Percentiles rank a stretch among this genome's conserved stretches.
phyloP scores from a whole-genome alignment of 2,797 vertebrate species.

The Neoniphon sammara region DNA sequence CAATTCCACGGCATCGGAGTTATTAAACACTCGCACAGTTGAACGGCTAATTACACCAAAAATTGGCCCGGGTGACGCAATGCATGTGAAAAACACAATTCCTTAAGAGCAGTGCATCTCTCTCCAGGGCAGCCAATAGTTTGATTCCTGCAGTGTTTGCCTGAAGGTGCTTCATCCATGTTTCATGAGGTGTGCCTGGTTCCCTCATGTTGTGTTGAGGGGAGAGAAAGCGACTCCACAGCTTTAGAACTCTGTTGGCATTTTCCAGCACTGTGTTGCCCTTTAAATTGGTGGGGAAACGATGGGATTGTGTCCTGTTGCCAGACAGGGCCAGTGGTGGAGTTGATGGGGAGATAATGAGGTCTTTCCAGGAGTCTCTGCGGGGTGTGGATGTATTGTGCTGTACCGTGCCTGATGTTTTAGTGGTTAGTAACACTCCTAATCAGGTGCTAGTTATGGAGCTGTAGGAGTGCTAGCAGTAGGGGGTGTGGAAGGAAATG shows the following conservation, averaged over 20 bases:
- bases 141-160: slow-evolving; percentile 35
- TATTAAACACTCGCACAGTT: slow-evolving; percentile 47
- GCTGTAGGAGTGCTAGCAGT: slow-evolving; percentile 45
- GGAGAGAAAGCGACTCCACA: not conserved
- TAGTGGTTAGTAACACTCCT: slow-evolving; percentile 51
- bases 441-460: slow-evolving; percentile 66
- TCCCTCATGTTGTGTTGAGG: slow-evolving; percentile 25
- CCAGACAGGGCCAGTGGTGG: slow-evolving; percentile 41
- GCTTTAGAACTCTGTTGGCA: slow-evolving; percentile 36
- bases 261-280: slow-evolving; percentile 35
- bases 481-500: slow-evolving; percentile 37
- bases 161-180: slow-evolving; percentile 39
- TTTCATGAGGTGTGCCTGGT: slow-evolving; percentile 43
- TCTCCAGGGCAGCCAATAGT: slow-evolving; percentile 8
- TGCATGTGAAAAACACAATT: slow-evolving; percentile 11
- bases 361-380: slow-evolving; percentile 52
- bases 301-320: slow-evolving; percentile 59
- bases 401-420: slow-evolving; percentile 13
- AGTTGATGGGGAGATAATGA: slow-evolving; percentile 72
- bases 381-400: slow-evolving; percentile 53
- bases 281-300: slow-evolving; percentile 58
- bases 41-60: slow-evolving; percentile 50
- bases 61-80: slow-evolving; percentile 42
- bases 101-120: slow-evolving; percentile 18
- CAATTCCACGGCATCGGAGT: slow-evolving; percentile 15